Evolutionary conservation across 2,113 vertebrate species (phyloP).

Genomic region (Grammatotria lemairii): DNA sequence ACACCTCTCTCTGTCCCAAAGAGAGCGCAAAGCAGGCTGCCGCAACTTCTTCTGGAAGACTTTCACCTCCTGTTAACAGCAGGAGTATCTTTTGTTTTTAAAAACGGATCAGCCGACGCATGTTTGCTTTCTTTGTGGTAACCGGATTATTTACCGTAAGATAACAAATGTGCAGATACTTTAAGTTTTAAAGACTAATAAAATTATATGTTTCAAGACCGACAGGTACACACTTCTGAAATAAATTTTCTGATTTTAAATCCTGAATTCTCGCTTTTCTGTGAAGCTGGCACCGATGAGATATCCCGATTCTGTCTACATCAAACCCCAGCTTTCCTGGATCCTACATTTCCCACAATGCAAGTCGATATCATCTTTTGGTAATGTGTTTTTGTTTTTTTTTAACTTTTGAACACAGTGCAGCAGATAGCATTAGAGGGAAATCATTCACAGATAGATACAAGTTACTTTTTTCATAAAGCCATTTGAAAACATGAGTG

Average conservation of each 20-base stretch:
- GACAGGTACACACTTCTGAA: neutral
- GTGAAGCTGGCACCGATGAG: neutral
- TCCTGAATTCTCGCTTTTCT: neutral
- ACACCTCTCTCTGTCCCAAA: constrained; percentile 55
- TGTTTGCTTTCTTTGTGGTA: neutral
- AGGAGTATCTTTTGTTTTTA: neutral
- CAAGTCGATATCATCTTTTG: neutral
- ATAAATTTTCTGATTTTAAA: constrained; percentile 5
- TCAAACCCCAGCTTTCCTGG: neutral
- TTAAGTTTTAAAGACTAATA: neutral
- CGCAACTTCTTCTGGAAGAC: constrained; percentile 80
- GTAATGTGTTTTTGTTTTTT: neutral
- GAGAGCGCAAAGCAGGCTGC: constrained; percentile 73
- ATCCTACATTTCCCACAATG: neutral
- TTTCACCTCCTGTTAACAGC: constrained; percentile 72
- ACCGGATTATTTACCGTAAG: neutral
- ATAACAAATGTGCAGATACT: neutral
- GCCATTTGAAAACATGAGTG: neutral
- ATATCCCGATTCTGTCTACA: neutral
- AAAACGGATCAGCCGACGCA: accelerated
- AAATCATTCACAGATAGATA: neutral
- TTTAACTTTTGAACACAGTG: neutral
- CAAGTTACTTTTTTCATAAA: neutral
- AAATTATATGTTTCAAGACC: neutral
- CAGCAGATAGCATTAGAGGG: neutral